Evolutionary conservation across 1,140 invertebrate genomes (phyloP).

Genomic region (Drosophila nebulosa): DNA sequence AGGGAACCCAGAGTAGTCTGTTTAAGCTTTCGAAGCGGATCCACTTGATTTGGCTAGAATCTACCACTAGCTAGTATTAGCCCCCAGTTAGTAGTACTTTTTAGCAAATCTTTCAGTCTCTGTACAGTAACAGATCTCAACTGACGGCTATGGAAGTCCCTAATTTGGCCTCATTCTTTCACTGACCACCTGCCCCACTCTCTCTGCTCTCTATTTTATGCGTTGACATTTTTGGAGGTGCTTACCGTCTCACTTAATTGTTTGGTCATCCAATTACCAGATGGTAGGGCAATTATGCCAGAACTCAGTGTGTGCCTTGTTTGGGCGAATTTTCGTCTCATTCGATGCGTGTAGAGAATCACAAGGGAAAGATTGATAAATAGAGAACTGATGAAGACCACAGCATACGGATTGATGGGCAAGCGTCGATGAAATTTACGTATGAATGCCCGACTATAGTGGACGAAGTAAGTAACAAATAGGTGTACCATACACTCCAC

Average conservation of each 20-base stretch:
- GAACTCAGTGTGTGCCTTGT: slow-evolving; percentile 4
- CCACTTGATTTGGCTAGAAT: too few relatives aligned
- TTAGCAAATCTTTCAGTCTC: too few relatives aligned
- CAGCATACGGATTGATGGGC: not conserved
- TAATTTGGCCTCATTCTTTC: too few relatives aligned
- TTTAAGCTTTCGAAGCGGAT: too few relatives aligned
- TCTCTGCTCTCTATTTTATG: not conserved
- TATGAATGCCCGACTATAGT: slow-evolving; percentile 40
- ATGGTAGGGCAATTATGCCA: not conserved
- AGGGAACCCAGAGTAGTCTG: too few relatives aligned
- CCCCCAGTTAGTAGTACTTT: too few relatives aligned
- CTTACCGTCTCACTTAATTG: slow-evolving; percentile 39
- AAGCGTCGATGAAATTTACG: not conserved
- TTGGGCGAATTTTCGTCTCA: not conserved
- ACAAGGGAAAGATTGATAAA: slow-evolving; percentile 38
- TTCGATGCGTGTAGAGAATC: slow-evolving; percentile 32
- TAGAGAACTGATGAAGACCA: slow-evolving; percentile 2
- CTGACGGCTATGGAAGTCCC: too few relatives aligned
- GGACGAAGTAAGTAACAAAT: slow-evolving; percentile 51
- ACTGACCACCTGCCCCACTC: too few relatives aligned
- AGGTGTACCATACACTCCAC: slow-evolving; percentile 41
- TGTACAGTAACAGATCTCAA: too few relatives aligned
- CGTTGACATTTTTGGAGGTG: not conserved
- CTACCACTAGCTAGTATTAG: too few relatives aligned
- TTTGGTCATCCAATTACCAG: slow-evolving; percentile 7